phyloP scores from a whole-genome alignment of 2,797 vertebrate genomes.

The Pseudochaenichthys georgianus region DNA sequence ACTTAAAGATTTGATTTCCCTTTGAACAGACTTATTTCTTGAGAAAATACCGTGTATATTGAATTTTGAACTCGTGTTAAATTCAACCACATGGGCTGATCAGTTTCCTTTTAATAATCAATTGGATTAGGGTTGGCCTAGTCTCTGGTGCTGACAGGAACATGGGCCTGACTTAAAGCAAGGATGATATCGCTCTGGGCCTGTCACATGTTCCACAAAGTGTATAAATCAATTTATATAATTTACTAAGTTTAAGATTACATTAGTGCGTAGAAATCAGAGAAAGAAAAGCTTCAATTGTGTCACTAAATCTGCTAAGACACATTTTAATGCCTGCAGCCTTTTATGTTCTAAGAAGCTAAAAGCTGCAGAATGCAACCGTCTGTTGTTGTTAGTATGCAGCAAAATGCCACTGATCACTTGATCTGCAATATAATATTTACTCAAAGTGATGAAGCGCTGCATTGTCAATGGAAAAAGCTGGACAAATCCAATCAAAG shows the following conservation, averaged over 20 bases:
- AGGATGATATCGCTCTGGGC: constrained; percentile 17
- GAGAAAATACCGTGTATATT: constrained; percentile 75
- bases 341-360: constrained; percentile 4
- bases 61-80: constrained; percentile 63
- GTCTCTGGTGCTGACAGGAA: constrained; percentile 47
- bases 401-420: background rate
- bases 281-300: constrained; percentile 44
- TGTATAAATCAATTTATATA: constrained; percentile 65
- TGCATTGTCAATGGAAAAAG: background rate
- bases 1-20: constrained; percentile 55
- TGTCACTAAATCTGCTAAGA: constrained; percentile 24
- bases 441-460: background rate
- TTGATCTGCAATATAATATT: constrained; percentile 1
- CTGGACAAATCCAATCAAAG: background rate
- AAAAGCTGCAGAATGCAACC: background rate
- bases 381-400: background rate
- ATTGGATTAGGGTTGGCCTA: constrained; percentile 57
- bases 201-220: constrained; percentile 68
- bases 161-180: constrained; percentile 34
- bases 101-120: constrained; percentile 60
- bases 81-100: constrained; percentile 63
- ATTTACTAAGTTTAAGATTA: constrained; percentile 59
- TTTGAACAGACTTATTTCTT: constrained; percentile 74
- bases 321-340: constrained; percentile 7
- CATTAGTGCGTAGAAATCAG: constrained; percentile 42